Evolutionary conservation across 2,888 invertebrate genomes (phyloP).

Genomic region (Drosophila seclusa): DNA sequence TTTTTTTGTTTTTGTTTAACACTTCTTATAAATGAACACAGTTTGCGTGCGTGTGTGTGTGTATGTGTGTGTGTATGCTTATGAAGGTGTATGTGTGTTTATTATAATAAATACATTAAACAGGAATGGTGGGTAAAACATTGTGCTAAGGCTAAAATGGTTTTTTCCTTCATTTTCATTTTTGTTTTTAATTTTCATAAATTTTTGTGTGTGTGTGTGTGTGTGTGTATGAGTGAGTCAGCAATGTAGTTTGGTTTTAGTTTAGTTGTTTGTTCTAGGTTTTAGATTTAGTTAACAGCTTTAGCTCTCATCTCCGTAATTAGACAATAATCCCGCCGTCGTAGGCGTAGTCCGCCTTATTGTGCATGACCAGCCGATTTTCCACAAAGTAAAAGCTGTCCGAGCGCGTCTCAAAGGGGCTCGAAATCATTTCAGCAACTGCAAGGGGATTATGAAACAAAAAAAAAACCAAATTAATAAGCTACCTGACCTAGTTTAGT

Average conservation of each 20-base stretch:
- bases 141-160: slow-evolving; percentile 80
- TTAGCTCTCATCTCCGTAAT: slow-evolving; percentile 8
- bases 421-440: slow-evolving; percentile 98
- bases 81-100: slow-evolving; percentile 34
- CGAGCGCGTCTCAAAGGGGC: slow-evolving; percentile 98
- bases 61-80: slow-evolving; percentile 33
- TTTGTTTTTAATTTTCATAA: slow-evolving; percentile 10
- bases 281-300: slow-evolving; percentile 42
- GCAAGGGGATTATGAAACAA: slow-evolving; percentile 82
- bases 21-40: slow-evolving; percentile 69
- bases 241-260: slow-evolving; percentile 35
- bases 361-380: slow-evolving; percentile 98
- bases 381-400: slow-evolving; percentile 99
- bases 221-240: slow-evolving; percentile 37
- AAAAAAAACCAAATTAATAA: background rate
- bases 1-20: slow-evolving; percentile 7
- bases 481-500: background rate
- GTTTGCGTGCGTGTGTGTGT: slow-evolving; percentile 56
- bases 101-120: slow-evolving; percentile 71
- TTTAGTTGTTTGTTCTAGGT: slow-evolving; percentile 45
- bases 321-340: slow-evolving; percentile 88
- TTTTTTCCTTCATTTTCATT: slow-evolving; percentile 39
- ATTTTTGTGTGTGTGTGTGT: slow-evolving; percentile 29
- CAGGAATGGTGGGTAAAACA: slow-evolving; percentile 78
- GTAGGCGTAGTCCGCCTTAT: slow-evolving; percentile 99